Conservation (phyloP, 2,888 invertebrate species). For the Quadroppia sp. region DNA sequence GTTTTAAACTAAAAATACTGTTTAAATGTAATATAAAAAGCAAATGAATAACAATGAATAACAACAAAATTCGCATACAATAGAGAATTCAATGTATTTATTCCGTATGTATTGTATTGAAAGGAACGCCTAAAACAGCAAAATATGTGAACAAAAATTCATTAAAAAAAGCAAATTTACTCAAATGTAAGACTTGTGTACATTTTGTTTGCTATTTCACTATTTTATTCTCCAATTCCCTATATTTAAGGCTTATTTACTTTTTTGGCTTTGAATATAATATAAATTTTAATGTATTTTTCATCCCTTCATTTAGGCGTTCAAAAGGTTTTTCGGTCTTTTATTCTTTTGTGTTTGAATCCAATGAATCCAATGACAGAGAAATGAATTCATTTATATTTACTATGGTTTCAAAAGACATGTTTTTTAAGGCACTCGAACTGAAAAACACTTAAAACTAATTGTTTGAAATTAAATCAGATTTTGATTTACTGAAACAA, state of each 20-base stretch:
- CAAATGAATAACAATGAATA: background rate
- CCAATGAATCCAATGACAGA: background rate
- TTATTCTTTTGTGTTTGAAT: background rate
- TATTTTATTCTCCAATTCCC: background rate
- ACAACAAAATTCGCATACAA: background rate
- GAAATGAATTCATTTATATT: background rate
- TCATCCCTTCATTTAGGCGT: background rate
- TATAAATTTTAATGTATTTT: background rate
- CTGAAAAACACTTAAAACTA: background rate
- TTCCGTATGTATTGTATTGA: no score
- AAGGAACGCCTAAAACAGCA: no score
- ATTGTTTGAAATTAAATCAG: background rate
- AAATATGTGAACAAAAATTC: no score
- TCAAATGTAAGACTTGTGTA: no score
- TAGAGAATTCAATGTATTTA: no score
- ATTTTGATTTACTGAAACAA: background rate
- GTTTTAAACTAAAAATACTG: no score
- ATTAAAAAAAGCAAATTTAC: no score
- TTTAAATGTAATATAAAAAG: no score
- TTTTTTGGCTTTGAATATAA: background rate
- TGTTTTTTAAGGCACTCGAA: constrained; percentile 3
- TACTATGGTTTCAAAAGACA: background rate
- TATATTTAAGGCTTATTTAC: background rate
- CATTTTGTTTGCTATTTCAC: background rate
- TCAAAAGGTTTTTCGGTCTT: background rate